Conservation (phyloP, 2,888 invertebrate species). For the Mythimna impura region DNA sequence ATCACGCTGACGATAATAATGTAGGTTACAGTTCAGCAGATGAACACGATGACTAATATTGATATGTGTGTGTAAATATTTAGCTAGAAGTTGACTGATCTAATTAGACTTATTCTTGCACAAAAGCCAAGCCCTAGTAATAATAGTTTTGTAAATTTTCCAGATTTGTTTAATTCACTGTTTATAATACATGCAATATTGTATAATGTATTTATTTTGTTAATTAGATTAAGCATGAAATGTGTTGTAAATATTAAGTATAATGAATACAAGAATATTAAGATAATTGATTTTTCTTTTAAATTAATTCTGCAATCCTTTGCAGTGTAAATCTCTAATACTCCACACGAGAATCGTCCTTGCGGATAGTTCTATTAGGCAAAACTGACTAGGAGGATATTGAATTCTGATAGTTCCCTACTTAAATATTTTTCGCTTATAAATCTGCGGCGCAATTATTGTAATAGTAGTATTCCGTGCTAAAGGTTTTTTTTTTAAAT, state of each 20-base stretch:
- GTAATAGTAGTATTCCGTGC: too few relatives aligned
- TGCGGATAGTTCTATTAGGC: too few relatives aligned
- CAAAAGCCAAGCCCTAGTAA: conserved; percentile 48
- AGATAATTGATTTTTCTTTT: not conserved
- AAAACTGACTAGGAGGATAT: too few relatives aligned
- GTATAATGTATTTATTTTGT: conserved; percentile 61
- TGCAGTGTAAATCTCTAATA: not conserved
- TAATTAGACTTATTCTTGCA: conserved; percentile 53
- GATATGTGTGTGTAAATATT: conserved; percentile 48
- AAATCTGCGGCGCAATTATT: too few relatives aligned
- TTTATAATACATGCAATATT: conserved; percentile 40
- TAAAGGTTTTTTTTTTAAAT: too few relatives aligned
- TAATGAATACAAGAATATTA: conserved; percentile 50
- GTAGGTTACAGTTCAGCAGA: conserved; percentile 66
- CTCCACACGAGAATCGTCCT: too few relatives aligned
- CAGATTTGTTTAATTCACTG: conserved; percentile 30
- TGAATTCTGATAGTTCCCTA: too few relatives aligned
- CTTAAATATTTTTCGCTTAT: too few relatives aligned
- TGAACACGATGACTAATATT: conserved; percentile 65
- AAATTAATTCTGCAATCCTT: not conserved
- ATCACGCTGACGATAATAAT: conserved; percentile 74
- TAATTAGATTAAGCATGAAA: conserved; percentile 52
- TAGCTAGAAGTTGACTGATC: conserved; percentile 60
- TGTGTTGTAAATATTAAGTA: conserved; percentile 61
- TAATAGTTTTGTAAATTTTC: conserved; percentile 56